phyloP scores from a whole-genome alignment of 2,888 invertebrate species.

The Andrena minutula region DNA sequence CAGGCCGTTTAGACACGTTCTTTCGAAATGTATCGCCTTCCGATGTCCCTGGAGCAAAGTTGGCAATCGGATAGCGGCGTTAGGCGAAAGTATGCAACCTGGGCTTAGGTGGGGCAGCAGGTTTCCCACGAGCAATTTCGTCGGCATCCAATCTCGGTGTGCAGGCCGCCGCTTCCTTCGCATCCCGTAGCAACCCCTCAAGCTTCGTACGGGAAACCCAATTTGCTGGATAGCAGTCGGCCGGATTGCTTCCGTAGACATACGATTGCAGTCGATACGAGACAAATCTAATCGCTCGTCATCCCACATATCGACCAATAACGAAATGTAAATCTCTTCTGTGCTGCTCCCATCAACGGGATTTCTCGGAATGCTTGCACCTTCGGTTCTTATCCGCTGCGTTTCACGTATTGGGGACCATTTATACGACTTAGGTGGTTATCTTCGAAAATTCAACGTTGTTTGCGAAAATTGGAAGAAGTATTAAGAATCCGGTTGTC shows the following conservation, averaged over 20 bases:
- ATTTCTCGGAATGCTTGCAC: background rate
- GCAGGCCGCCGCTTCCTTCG: constrained; percentile 64
- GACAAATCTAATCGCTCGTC: constrained; percentile 68
- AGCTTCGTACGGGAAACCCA: constrained; percentile 69
- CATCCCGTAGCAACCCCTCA: constrained; percentile 61
- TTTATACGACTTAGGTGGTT: no score
- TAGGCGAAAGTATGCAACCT: constrained; percentile 77
- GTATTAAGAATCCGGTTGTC: no score
- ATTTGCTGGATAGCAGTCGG: constrained; percentile 71
- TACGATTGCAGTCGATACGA: constrained; percentile 64
- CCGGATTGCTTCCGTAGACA: constrained; percentile 46
- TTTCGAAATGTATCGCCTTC: constrained; percentile 58
- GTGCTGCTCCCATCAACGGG: background rate
- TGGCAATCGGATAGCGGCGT: constrained; percentile 69
- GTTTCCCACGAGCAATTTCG: constrained; percentile 76
- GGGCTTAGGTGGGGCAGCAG: constrained; percentile 52
- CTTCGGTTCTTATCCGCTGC: background rate
- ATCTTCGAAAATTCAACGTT: no score
- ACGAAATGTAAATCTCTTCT: constrained; percentile 5
- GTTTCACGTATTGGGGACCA: background rate
- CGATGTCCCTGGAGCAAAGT: constrained; percentile 59
- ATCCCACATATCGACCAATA: constrained; percentile 45
- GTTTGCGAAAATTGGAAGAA: no score
- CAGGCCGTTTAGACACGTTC: constrained; percentile 25
- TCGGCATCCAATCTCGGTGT: constrained; percentile 78